A percentile compares a stretch with the other conserved stretches of the same genome.
Conservation (phyloP, 2,888 invertebrate species). For the Colostygia pectinataria region DNA sequence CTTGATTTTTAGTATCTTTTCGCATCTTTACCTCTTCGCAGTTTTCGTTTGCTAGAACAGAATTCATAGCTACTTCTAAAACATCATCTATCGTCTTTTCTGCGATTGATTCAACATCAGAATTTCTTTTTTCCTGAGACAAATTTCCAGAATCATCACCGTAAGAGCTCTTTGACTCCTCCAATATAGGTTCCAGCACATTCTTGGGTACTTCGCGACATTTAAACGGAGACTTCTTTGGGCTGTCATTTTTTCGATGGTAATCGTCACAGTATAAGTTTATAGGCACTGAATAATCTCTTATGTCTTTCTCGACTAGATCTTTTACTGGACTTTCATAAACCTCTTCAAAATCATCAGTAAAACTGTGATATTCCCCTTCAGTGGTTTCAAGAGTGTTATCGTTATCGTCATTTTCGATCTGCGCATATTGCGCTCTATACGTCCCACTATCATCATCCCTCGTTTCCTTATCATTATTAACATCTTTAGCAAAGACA, state of each 20-base stretch:
- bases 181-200: constrained; percentile 69
- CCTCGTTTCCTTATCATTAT: constrained; percentile 17
- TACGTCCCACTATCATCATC: constrained; percentile 28
- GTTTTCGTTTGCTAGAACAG: constrained; percentile 1
- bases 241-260: constrained; percentile 45
- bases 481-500: constrained; percentile 13
- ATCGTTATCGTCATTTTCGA: constrained; percentile 42
- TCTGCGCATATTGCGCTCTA: constrained; percentile 42
- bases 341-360: constrained; percentile 64
- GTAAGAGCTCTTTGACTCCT: constrained; percentile 73
- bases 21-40: not conserved
- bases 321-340: constrained; percentile 76
- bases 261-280: constrained; percentile 72
- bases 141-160: constrained; percentile 58
- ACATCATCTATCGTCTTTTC: constrained; percentile 21
- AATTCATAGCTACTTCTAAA: not conserved
- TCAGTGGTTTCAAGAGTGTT: constrained; percentile 54
- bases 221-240: constrained; percentile 43
- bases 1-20: not conserved
- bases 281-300: constrained; percentile 76
- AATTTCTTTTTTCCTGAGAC: constrained; percentile 37
- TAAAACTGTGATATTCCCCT: constrained; percentile 77
- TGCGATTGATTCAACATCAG: constrained; percentile 26
- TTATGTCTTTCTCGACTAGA: constrained; percentile 73
- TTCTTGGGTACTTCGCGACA: constrained; percentile 41